A percentile compares a stretch with the other conserved stretches of the same genome.
Evolutionary conservation across 2,888 invertebrate genomes (phyloP).

Genomic region (Zeuzera pyrina): DNA sequence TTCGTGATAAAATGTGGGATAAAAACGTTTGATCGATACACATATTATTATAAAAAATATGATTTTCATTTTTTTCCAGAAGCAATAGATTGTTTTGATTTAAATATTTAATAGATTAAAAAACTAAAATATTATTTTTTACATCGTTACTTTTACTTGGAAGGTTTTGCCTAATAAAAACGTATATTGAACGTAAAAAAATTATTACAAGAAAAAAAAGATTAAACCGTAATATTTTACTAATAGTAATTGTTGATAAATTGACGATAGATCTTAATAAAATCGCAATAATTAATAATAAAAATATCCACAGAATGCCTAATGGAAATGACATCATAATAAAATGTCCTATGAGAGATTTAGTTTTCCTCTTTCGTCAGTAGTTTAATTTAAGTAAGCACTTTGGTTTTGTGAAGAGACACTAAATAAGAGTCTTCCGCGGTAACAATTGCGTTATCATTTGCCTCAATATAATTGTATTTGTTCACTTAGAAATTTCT

Average conservation of each 20-base stretch:
- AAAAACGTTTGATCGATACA: too few species aligned
- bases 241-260: too few species aligned
- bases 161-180: too few species aligned
- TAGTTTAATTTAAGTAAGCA: conserved; percentile 63
- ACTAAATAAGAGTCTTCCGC: conserved; percentile 39
- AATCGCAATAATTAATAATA: too few species aligned
- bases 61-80: conserved; percentile 21
- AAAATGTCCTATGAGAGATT: conserved; percentile 21
- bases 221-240: too few species aligned
- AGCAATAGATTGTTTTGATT: conserved; percentile 4
- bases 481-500: too few species aligned
- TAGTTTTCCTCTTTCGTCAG: conserved; percentile 32
- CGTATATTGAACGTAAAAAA: too few species aligned
- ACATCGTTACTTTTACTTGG: neutral
- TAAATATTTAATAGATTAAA: neutral
- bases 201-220: too few species aligned
- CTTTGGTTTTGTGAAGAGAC: conserved; percentile 50
- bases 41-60: too few species aligned
- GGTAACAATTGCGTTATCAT: conserved; percentile 39
- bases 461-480: conserved; percentile 42
- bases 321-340: conserved; percentile 28
- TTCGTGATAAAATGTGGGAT: too few species aligned
- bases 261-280: too few species aligned
- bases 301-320: too few species aligned
- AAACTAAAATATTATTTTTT: neutral